Base-by-base conservation (phyloP, 2,888 invertebrate genomes). In the Acronicta aceris region DNA sequence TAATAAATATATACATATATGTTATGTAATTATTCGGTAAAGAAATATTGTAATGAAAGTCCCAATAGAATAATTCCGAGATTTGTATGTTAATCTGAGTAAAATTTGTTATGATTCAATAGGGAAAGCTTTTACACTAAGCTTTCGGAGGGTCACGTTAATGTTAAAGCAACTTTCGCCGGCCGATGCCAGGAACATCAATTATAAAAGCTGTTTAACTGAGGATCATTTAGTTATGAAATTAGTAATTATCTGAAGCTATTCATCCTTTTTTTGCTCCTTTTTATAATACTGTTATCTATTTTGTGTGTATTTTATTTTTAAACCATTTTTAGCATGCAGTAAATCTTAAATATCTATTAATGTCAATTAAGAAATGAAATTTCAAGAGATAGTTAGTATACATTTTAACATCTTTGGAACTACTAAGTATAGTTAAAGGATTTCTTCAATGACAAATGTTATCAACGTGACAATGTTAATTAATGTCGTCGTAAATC, bases 131-230 rank as follows among this genome's bases (percentile, higher is more conserved):
- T 65, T 62, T 59, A 63, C 63, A 6, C 38, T 50, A 76, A 74
- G 47, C 48, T 58, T 74, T 81, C 71, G 64, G 68, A 74, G 68
- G 62, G 56, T 43, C 56, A 56, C 48, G 43, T 41, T 53, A 42
- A 50, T 30, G 74, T 76, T 80, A 74, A 81, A 76, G 71, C 68
- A 56, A 81, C 86, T 87, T 87, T 87, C 86, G 61, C 80, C 57
- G 33, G 36, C 56, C 36, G 48, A 72, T 68, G 71, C 74, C 75
- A 79, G n/a, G 75, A 79, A 81, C 75, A 79, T 67, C 62, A 55
- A 66, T 68, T 64, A 60, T 56, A 67, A 71, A 51, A 50, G 42
- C 40, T 69, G 17, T 43, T 51, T 17, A 51, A 33, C 9, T 42
- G 15, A 27, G 46, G 27, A 48, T 17, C 17, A 17, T 68, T 38